phyloP scores from a whole-genome alignment of 2,113 vertebrate genomes.

The Perca flavescens region DNA sequence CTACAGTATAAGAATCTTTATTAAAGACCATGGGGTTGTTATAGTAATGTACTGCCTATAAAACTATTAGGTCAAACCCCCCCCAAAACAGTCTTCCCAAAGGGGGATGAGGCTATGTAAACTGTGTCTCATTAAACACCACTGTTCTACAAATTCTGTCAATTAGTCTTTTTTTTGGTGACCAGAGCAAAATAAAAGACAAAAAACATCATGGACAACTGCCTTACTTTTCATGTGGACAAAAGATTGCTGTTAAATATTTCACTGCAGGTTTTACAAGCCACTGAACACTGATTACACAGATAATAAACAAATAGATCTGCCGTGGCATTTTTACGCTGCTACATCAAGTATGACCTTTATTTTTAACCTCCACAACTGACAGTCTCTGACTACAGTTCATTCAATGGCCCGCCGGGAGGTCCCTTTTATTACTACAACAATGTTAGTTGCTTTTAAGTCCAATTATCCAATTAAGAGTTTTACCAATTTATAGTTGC shows the following conservation, averaged over 20 bases:
- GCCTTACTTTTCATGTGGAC: slow-evolving; percentile 34
- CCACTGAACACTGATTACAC: slow-evolving; percentile 63
- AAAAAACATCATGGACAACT: slow-evolving; percentile 8
- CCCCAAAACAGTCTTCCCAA: neutral
- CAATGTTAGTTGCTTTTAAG: neutral
- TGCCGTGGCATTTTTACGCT: slow-evolving; percentile 60
- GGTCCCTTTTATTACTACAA: neutral
- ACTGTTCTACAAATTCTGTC: slow-evolving; percentile 17
- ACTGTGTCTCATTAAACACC: slow-evolving; percentile 21
- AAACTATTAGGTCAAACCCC: slow-evolving; percentile 27
- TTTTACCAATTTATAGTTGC: neutral
- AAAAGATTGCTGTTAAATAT: slow-evolving; percentile 57
- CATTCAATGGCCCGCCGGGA: neutral
- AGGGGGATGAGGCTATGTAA: neutral
- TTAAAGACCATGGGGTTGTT: slow-evolving; percentile 38
- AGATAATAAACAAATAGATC: slow-evolving; percentile 68
- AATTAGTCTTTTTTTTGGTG: slow-evolving; percentile 27
- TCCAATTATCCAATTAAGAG: neutral
- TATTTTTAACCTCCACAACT: slow-evolving; percentile 57
- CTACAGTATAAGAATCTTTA: slow-evolving; percentile 23
- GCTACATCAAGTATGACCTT: slow-evolving; percentile 68
- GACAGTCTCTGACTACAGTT: slow-evolving; percentile 29
- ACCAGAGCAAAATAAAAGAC: slow-evolving; percentile 39
- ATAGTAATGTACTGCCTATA: slow-evolving; percentile 35
- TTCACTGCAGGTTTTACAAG: slow-evolving; percentile 60